Evolutionary conservation across 1,140 invertebrate genomes (phyloP).

Genomic region (Zaprionus davidi): DNA sequence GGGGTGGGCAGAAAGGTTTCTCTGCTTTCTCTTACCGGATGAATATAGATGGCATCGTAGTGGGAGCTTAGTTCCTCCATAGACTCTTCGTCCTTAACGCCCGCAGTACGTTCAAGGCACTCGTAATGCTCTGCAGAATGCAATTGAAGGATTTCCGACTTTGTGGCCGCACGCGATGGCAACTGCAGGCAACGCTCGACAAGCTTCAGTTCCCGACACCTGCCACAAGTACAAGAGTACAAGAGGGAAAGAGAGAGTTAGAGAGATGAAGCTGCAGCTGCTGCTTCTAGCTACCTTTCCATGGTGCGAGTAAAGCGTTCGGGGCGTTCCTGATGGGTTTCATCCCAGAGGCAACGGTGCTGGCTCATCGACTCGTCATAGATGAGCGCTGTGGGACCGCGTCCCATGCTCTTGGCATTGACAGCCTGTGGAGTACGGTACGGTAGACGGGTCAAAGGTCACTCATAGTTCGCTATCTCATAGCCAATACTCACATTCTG

Average conservation of each 20-base stretch:
- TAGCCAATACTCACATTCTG: constrained; percentile 85
- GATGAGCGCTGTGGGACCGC: constrained; percentile 90
- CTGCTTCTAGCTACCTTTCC: constrained; percentile 86
- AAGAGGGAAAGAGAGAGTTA: constrained; percentile 25
- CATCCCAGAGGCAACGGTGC: constrained; percentile 93
- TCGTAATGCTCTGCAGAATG: constrained; percentile 88
- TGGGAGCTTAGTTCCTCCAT: constrained; percentile 90
- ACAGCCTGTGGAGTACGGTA: constrained; percentile 85
- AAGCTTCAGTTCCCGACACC: constrained; percentile 90
- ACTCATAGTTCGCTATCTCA: neutral
- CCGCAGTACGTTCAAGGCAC: constrained; percentile 88
- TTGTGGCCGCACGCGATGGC: constrained; percentile 87
- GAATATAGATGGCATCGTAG: constrained; percentile 94
- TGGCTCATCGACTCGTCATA: constrained; percentile 91
- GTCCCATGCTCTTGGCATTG: constrained; percentile 86
- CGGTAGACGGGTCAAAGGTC: neutral
- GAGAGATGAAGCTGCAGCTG: neutral
- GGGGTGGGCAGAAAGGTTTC: neutral
- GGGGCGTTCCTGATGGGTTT: constrained; percentile 92
- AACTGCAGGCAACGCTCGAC: constrained; percentile 88
- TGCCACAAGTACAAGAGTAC: constrained; percentile 68
- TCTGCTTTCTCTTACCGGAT: constrained; percentile 87
- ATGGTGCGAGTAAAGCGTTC: constrained; percentile 89
- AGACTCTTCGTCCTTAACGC: constrained; percentile 85
- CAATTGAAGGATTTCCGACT: constrained; percentile 89